Conservation (phyloP, 2,113 vertebrate species). For the Epinephelus fuscoguttatus region DNA sequence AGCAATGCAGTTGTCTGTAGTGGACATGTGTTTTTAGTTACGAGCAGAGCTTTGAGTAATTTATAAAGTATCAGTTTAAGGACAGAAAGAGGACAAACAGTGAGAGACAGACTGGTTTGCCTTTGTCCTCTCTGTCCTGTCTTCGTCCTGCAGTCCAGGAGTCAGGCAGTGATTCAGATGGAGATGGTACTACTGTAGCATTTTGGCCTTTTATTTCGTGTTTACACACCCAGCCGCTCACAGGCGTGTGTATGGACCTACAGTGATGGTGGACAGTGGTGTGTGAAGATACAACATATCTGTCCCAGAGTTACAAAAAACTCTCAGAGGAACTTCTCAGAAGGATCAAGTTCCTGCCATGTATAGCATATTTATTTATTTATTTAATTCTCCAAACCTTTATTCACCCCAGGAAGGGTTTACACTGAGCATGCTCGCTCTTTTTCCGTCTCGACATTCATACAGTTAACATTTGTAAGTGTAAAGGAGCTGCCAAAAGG, state of each 20-base stretch:
- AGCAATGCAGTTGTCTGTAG: conserved; percentile 36
- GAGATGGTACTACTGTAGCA: conserved; percentile 79
- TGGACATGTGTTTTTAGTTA: conserved; percentile 47
- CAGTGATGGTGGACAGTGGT: conserved; percentile 21
- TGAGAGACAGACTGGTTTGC: conserved; percentile 4
- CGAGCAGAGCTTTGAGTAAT: conserved; percentile 38
- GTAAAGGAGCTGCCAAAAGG: conserved; percentile 24
- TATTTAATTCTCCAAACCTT: conserved; percentile 73
- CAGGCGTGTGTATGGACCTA: conserved; percentile 63
- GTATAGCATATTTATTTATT: conserved; percentile 84
- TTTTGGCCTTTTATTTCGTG: conserved; percentile 45
- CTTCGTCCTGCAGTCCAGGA: conserved; percentile 12
- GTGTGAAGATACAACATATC: conserved; percentile 47
- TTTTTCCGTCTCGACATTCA: conserved; percentile 15
- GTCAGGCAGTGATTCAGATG: conserved; percentile 9
- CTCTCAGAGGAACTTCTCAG: conserved; percentile 45
- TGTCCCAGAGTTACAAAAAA: conserved; percentile 39
- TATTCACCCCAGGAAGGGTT: conserved; percentile 43
- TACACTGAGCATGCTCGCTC: conserved; percentile 9
- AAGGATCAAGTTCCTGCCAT: conserved; percentile 63
- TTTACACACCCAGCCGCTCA: conserved; percentile 46
- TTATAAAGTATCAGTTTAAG: conserved; percentile 34
- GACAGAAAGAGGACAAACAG: conserved; percentile 19
- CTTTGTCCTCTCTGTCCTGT: conserved; percentile 24
- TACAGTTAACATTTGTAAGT: conserved; percentile 3